Percentiles rank a stretch among this genome's conserved stretches.
Evolutionary conservation across 1,140 invertebrate species (phyloP).

Genomic region (Globodera rostochiensis): DNA sequence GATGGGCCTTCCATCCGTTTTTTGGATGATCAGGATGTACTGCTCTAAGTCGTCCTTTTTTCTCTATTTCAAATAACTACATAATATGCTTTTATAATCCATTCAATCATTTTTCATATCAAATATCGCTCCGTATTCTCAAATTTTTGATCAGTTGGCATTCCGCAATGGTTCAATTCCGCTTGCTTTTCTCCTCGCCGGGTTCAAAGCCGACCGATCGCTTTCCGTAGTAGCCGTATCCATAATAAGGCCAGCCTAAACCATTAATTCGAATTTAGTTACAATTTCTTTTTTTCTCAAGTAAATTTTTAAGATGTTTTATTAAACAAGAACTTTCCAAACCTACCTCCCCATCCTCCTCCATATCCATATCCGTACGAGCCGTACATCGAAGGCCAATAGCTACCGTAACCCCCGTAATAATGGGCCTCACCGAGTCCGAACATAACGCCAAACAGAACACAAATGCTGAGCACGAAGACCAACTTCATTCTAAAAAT

Average conservation of each 20-base stretch:
- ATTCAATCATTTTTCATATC: not conserved
- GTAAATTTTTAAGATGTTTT: no score
- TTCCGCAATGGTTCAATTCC: not conserved
- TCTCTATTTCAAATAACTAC: not conserved
- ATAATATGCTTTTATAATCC: not conserved
- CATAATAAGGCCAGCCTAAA: conserved; percentile 26
- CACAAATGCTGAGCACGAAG: no score
- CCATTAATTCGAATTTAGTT: not conserved
- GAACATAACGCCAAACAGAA: no score
- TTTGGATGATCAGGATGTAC: conserved; percentile 45
- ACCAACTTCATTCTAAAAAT: no score
- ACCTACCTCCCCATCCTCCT: no score
- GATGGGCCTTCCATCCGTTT: conserved; percentile 31
- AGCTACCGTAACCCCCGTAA: no score
- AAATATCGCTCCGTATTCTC: not conserved
- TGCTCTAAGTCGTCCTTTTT: conserved; percentile 22
- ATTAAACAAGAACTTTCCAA: no score
- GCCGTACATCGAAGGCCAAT: no score
- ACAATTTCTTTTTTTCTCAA: no score
- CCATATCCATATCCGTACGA: no score
- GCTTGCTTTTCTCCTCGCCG: not conserved
- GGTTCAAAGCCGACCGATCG: conserved; percentile 24
- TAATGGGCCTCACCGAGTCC: no score
- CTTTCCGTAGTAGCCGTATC: conserved; percentile 20
- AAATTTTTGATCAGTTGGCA: conserved; percentile 10